These are phyloP conservation scores for Spilosoma lubricipeda DNA, from an alignment of 2,888 invertebrate genomes.

Conservation along the genomic window DNA sequence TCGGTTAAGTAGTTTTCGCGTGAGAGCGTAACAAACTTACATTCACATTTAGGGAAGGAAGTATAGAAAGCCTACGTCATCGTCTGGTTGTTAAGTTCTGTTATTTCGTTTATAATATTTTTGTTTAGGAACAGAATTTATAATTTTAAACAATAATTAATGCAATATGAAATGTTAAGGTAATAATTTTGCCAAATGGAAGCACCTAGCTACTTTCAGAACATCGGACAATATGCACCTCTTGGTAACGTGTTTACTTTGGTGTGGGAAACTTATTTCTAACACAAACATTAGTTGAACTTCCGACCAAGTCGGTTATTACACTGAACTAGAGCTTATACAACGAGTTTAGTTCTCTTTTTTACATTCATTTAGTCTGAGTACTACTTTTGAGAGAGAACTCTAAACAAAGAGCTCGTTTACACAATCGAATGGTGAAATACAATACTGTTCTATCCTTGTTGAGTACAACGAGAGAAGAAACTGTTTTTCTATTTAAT, in stretches of 20 bases:
- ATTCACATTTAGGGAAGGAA: too few species aligned
- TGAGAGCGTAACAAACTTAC: too few species aligned
- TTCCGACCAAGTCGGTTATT: background rate
- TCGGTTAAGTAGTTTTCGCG: too few species aligned
- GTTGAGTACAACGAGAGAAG: background rate
- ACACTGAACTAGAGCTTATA: background rate
- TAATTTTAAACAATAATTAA: too few species aligned
- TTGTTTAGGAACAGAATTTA: too few species aligned
- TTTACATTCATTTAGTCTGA: background rate
- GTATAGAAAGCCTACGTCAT: too few species aligned
- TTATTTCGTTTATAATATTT: too few species aligned
- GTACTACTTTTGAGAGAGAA: background rate
- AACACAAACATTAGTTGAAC: conserved; percentile 10
- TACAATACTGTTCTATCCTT: background rate
- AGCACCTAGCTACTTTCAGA: background rate
- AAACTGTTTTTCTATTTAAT: background rate
- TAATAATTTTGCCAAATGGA: background rate
- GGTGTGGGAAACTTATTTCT: conserved; percentile 11
- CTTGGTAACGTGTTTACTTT: background rate
- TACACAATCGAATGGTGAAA: background rate
- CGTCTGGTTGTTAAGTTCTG: too few species aligned
- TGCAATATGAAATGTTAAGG: background rate
- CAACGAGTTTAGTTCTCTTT: background rate
- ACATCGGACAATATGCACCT: background rate
- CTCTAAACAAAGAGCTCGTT: background rate